Evolutionary conservation across 2,888 invertebrate genomes (phyloP), one percentile per base, ranked within the genome.

Genomic region (Hyppa rectilinea): DNA sequence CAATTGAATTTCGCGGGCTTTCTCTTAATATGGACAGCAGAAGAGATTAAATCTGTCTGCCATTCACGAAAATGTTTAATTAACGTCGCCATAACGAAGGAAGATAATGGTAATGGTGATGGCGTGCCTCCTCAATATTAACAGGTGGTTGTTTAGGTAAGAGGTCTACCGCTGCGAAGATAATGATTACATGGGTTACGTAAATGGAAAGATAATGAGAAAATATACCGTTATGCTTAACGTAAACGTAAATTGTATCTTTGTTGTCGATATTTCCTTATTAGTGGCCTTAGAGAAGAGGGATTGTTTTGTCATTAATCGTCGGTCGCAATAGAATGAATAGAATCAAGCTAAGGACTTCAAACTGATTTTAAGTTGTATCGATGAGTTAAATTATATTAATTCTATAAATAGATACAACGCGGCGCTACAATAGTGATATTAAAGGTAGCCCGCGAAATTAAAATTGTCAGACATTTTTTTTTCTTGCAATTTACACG

Each of bases 11-110:
- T n/a, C n/a, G n/a, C n/a, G n/a, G n/a, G n/a, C n/a, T n/a, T n/a
- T n/a, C n/a, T n/a, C 20, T 31, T 31, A 56, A 53, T n/a, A 66
- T 17, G 20, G 49, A 7, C 20, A 62, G 10, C 49, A 50, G 23
- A 29, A 53, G 43, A 60, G 61, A 82, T 78, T 70, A 74, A 82
- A 82, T 74, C 80, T 69, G 58, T 56, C 23, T 50, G 29, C 31
- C 61, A 79, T 76, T 71, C 50, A 58, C 71, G 64, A 59, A 66
- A 76, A 71, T 47, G 71, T 73, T 76, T 80, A 69, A 76, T 82
- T 71, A 82, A 72, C 69, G 55, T 34, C n/a, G 26, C 49, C 68
- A 47, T 72, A 71, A 71, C 58, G 63, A 36, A 53, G 62, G n/a
- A 62, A 55, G 56, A 58, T 75, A 72, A 81, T 50, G 62, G 38